A percentile compares a stretch with the other conserved stretches of the same genome.
These are phyloP conservation scores for Amphiura filiformis DNA, from an alignment of 35 echinoderm and acorn worm genomes.

Conservation along the genomic window DNA sequence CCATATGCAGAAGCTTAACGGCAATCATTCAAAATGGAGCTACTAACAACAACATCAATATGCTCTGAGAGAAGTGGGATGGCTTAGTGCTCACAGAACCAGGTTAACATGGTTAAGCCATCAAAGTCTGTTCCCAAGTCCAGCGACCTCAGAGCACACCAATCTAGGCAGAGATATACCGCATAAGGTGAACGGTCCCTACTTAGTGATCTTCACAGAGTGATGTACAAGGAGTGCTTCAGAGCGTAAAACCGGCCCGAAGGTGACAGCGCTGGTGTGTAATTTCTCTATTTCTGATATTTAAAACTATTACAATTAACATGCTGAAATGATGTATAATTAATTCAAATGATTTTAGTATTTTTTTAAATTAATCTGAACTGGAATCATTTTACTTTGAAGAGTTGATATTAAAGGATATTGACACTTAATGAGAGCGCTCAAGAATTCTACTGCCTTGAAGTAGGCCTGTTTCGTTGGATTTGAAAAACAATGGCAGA, in stretches of 20 bases:
- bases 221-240: not conserved
- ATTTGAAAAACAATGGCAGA: no score
- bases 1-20: not conserved
- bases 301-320: no score
- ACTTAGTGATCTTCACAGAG: not conserved
- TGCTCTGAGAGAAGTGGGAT: slow-evolving; percentile 5
- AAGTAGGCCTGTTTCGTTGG: no score
- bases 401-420: no score
- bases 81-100: not conserved
- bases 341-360: no score
- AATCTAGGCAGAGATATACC: not conserved
- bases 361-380: no score
- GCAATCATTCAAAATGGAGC: not conserved
- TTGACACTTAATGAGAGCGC: no score
- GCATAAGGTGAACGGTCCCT: not conserved
- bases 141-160: not conserved
- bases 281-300: no score
- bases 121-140: not conserved
- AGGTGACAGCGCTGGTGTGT: slow-evolving; percentile 8
- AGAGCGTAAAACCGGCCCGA: not conserved
- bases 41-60: not conserved
- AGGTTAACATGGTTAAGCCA: not conserved
- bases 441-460: no score
- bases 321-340: no score
- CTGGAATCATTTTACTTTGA: no score